Evolutionary conservation across 35 echinoderm and acorn worm species (phyloP).

Genomic region (Stichopus chloronotus): DNA sequence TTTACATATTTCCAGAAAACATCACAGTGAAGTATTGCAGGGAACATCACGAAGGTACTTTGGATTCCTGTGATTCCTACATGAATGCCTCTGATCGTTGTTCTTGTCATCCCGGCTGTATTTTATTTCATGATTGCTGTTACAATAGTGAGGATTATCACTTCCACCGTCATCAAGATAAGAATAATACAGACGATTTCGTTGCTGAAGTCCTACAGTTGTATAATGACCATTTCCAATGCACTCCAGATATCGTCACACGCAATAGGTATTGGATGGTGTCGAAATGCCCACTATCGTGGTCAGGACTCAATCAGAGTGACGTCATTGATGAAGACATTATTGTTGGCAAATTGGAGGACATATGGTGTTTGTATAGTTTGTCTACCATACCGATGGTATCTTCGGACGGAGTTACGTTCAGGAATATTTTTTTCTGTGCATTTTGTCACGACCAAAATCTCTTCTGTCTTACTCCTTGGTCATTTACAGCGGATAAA

Average conservation of each 20-base stretch:
- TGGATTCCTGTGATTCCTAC: background rate
- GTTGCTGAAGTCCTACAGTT: background rate
- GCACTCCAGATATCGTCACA: background rate
- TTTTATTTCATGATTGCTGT: slow-evolving; percentile 27
- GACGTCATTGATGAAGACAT: background rate
- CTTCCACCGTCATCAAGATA: background rate
- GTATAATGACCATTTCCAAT: background rate
- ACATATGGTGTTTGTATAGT: no score
- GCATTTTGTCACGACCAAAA: slow-evolving; percentile 1
- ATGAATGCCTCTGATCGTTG: background rate
- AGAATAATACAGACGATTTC: background rate
- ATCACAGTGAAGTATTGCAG: background rate
- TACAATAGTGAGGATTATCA: background rate
- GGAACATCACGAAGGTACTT: background rate
- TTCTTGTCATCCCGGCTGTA: slow-evolving; percentile 23
- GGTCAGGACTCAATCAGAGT: slow-evolving; percentile 3
- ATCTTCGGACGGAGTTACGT: slow-evolving; percentile 32
- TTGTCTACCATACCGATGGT: slow-evolving; percentile 8
- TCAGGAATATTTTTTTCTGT: slow-evolving; percentile 7
- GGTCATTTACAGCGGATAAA: background rate
- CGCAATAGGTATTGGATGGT: slow-evolving; percentile 45
- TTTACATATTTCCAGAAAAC: no score
- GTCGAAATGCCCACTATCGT: slow-evolving; percentile 31
- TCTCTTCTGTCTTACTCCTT: background rate
- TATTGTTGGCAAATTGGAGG: background rate